Conservation (phyloP, 2,888 invertebrate genomes). For the Emmelina monodactyla region DNA sequence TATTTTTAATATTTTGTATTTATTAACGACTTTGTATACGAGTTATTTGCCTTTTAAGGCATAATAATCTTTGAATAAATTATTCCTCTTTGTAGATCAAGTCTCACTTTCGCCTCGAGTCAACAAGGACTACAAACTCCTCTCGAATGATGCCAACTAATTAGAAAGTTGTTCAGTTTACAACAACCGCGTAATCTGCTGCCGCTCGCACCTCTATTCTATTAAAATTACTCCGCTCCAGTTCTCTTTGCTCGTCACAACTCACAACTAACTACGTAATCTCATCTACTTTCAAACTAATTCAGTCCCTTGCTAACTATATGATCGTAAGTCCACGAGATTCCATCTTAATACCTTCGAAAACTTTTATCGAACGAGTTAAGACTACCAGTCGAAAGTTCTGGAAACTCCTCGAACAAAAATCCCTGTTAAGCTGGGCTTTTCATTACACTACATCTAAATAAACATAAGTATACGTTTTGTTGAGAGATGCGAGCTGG, state of each 20-base stretch:
- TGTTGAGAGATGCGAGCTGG: constrained; percentile 22
- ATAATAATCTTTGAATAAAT: too few species aligned
- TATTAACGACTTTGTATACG: too few species aligned
- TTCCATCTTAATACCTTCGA: constrained; percentile 6
- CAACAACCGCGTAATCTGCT: too few species aligned
- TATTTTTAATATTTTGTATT: too few species aligned
- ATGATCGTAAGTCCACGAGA: background rate
- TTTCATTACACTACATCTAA: constrained; percentile 19
- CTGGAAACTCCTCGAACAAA: constrained; percentile 15
- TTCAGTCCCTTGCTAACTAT: background rate
- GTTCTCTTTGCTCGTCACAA: background rate
- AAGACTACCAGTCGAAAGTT: constrained; percentile 3
- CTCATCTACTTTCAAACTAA: background rate
- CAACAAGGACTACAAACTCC: too few species aligned
- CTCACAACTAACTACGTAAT: background rate
- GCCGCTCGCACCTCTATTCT: background rate
- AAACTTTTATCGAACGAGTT: constrained; percentile 8
- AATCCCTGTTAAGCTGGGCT: constrained; percentile 22
- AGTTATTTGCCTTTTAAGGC: too few species aligned
- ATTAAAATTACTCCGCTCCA: background rate
- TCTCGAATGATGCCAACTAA: too few species aligned
- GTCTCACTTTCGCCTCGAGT: too few species aligned
- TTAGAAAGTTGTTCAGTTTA: too few species aligned
- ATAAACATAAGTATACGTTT: constrained; percentile 22
- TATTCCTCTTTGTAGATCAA: too few species aligned